A percentile compares a stretch with the other conserved stretches of the same genome.
Conservation (phyloP, 1,140 invertebrate genomes). For the Zaprionus davidi region DNA sequence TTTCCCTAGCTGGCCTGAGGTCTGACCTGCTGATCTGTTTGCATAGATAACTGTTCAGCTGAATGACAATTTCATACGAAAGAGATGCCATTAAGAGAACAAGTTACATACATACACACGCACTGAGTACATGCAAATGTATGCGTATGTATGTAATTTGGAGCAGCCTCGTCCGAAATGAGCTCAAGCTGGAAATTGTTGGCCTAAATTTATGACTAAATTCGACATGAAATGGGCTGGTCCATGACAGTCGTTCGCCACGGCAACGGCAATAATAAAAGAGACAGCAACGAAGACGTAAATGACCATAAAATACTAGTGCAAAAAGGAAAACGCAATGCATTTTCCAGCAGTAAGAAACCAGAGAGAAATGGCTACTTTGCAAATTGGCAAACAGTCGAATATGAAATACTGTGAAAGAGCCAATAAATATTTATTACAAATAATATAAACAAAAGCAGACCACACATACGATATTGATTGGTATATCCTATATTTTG, state of each 20-base stretch:
- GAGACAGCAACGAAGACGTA: neutral
- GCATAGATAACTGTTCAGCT: constrained; percentile 44
- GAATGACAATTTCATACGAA: constrained; percentile 63
- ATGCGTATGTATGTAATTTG: constrained; percentile 22
- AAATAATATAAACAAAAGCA: neutral
- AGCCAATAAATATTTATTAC: constrained; percentile 8
- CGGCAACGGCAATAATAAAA: constrained; percentile 8
- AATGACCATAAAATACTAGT: constrained; percentile 49
- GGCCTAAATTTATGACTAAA: constrained; percentile 43
- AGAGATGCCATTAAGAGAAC: constrained; percentile 50
- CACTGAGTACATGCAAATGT: neutral
- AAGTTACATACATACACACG: constrained; percentile 41
- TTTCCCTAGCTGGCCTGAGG: constrained; percentile 25
- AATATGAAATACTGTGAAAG: constrained; percentile 17
- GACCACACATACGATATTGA: neutral
- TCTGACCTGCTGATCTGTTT: constrained; percentile 45
- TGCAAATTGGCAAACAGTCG: neutral
- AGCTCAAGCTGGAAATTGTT: constrained; percentile 28
- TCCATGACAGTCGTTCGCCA: constrained; percentile 19
- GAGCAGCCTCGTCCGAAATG: constrained; percentile 9
- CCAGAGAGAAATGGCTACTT: neutral
- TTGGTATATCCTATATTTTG: constrained; percentile 1
- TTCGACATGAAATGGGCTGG: constrained; percentile 27
- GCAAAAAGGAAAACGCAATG: constrained; percentile 58
- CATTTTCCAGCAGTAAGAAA: constrained; percentile 54